A percentile compares a stretch with the other conserved stretches of the same genome.
These are phyloP conservation scores for Sinocyclocheilus rhinocerous DNA, from an alignment of 2,113 vertebrate species.

Conservation along the genomic window DNA sequence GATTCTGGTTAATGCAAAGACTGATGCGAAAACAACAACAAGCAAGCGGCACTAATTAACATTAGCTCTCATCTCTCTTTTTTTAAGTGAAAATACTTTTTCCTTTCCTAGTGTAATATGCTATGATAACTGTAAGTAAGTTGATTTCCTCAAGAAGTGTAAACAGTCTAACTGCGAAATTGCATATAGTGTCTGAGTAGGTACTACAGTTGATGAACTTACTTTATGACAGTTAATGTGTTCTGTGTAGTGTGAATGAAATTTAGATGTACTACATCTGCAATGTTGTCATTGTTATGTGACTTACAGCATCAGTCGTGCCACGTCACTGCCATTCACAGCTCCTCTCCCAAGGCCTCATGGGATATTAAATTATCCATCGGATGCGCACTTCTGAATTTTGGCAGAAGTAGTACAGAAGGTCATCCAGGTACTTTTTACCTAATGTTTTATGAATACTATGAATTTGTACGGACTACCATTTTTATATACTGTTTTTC, in stretches of 20 bases:
- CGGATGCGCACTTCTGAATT: neutral
- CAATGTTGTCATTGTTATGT: neutral
- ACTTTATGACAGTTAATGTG: neutral
- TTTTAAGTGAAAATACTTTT: neutral
- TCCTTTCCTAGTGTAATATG: neutral
- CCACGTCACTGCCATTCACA: neutral
- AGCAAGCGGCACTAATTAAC: neutral
- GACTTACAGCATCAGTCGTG: neutral
- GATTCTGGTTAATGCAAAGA: neutral
- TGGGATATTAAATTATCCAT: too few species aligned
- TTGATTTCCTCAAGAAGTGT: slow-evolving; percentile 1
- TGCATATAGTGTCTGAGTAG: neutral
- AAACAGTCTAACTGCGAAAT: neutral
- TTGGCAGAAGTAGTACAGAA: neutral
- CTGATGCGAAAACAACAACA: neutral
- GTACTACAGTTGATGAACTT: neutral
- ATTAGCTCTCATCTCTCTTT: neutral
- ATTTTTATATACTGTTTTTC: neutral
- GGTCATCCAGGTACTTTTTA: neutral
- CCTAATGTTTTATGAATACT: neutral
- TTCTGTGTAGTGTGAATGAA: neutral
- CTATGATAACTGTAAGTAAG: neutral
- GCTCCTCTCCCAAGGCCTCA: neutral
- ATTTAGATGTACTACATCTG: neutral
- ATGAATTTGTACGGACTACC: neutral